phyloP scores from a whole-genome alignment of 2,113 vertebrate genomes.

The Pitta sordida region DNA sequence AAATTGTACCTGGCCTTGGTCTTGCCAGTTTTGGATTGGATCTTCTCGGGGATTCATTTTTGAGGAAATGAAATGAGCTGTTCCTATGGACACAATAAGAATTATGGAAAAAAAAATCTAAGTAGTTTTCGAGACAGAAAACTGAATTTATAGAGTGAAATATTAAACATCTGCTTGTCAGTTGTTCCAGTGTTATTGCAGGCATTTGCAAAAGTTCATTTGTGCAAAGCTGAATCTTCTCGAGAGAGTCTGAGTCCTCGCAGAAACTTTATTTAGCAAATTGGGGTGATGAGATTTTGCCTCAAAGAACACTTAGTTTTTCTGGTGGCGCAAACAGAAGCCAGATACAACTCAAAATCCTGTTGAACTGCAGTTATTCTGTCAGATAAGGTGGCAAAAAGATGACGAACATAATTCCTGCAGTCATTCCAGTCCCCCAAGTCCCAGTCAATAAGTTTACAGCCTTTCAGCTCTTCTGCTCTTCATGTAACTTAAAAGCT shows the following conservation, averaged over 20 bases:
- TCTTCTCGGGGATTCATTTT: neutral
- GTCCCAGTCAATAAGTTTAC: constrained; percentile 12
- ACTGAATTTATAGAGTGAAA: neutral
- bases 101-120: neutral
- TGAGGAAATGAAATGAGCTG: neutral
- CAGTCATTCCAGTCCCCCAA: neutral
- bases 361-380: neutral
- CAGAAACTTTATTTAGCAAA: neutral
- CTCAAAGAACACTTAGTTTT: neutral
- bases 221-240: neutral
- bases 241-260: neutral
- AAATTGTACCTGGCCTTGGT: neutral
- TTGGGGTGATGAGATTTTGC: neutral
- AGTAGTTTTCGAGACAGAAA: neutral
- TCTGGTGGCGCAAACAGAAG: neutral
- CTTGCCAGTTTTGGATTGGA: neutral
- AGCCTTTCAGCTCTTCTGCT: constrained; percentile 26
- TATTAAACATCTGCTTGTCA: neutral
- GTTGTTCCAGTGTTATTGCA: neutral
- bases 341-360: neutral
- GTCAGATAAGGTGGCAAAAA: neutral
- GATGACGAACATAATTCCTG: neutral
- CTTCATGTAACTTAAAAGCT: constrained; percentile 49
- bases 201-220: neutral
- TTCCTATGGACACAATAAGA: neutral